These are phyloP conservation scores for Sesamia inferens DNA, from an alignment of 2,888 invertebrate genomes.

Conservation along the genomic window DNA sequence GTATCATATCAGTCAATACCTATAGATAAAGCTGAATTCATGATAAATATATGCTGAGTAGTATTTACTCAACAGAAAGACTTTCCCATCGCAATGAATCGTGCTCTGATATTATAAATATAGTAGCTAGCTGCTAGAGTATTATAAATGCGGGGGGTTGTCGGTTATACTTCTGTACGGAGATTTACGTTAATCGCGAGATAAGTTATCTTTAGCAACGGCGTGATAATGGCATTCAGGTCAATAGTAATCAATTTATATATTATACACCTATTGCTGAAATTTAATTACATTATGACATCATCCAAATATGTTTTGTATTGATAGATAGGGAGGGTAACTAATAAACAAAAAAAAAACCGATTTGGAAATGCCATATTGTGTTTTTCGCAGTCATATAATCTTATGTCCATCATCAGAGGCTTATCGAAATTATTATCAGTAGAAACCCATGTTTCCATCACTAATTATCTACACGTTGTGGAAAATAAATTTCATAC, in stretches of 20 bases:
- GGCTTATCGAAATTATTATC: constrained; percentile 6
- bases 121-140: too few relatives aligned
- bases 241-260: constrained; percentile 35
- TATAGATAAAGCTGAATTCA: too few relatives aligned
- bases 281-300: constrained; percentile 14
- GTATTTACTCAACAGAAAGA: too few relatives aligned
- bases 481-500: not conserved
- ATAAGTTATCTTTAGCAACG: not conserved
- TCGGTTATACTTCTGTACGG: not conserved
- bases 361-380: not conserved
- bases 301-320: constrained; percentile 14
- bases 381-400: not conserved
- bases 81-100: too few relatives aligned
- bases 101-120: too few relatives aligned
- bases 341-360: not conserved
- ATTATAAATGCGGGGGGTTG: constrained; percentile 36
- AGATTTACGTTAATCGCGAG: constrained; percentile 15
- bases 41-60: too few relatives aligned
- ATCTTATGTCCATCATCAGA: not conserved
- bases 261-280: constrained; percentile 6
- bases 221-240: constrained; percentile 14
- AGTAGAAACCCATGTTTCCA: constrained; percentile 7
- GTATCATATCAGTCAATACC: too few relatives aligned
- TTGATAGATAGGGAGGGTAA: not conserved
- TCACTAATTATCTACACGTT: constrained; percentile 16